These are phyloP conservation scores for Lycophotia porphyrea DNA, from an alignment of 2,888 invertebrate species.

Conservation along the genomic window DNA sequence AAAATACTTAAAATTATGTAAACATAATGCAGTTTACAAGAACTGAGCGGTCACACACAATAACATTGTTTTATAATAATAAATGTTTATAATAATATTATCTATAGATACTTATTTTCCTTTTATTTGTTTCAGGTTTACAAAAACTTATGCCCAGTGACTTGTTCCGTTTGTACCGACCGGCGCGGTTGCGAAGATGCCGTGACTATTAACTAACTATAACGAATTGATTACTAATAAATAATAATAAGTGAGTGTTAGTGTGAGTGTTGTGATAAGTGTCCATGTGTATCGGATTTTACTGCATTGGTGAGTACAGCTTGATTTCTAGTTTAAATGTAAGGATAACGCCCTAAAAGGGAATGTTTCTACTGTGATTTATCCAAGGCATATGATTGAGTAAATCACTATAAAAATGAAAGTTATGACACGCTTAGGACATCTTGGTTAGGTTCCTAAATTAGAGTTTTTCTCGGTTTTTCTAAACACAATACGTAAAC, in stretches of 20 bases:
- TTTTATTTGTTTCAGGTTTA: constrained; percentile 67
- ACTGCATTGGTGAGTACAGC: constrained; percentile 58
- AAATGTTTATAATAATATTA: background rate
- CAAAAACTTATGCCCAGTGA: constrained; percentile 67
- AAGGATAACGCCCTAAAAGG: background rate
- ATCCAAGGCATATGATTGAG: constrained; percentile 7
- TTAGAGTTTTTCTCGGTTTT: background rate
- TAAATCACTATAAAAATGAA: background rate
- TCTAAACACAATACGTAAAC: background rate
- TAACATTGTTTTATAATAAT: background rate
- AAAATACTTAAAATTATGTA: background rate
- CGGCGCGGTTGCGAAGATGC: constrained; percentile 50
- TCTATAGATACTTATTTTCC: background rate
- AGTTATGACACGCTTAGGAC: background rate
- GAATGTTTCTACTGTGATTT: constrained; percentile 1
- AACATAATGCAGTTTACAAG: background rate
- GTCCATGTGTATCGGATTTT: constrained; percentile 57
- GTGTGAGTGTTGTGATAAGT: constrained; percentile 66
- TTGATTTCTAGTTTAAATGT: background rate
- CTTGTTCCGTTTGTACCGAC: constrained; percentile 46
- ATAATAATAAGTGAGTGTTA: constrained; percentile 58
- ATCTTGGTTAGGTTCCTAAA: background rate
- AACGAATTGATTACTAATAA: constrained; percentile 61
- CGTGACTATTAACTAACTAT: constrained; percentile 62
- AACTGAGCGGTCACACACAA: background rate